Base-by-base conservation (phyloP, 2,797 vertebrate species). In the Gambusia yucatana region DNA sequence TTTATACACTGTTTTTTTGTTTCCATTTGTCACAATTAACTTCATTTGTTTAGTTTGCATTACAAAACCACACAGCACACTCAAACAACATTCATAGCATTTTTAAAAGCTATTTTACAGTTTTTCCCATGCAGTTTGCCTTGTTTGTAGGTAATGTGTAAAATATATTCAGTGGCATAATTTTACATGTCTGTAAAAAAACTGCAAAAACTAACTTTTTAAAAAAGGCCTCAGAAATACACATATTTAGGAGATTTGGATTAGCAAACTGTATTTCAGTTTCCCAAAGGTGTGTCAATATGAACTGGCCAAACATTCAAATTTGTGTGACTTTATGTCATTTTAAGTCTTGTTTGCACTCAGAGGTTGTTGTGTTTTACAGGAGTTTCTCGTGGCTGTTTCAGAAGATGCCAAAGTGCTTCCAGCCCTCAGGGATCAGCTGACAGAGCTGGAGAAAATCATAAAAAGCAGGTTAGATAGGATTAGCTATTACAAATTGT, bases 361-460 rank as follows among this genome's bases (percentile, higher is more conserved):
- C 4, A 71, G 28, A 47, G 33, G 50, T 41, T 44, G 10, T 69
- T 76, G 5, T 92, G 75, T 88, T 91, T 95, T 96, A 77, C 94
- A 99, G 98, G 98, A 99, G 89, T 97, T 99, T 94, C 96, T 97
- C 82, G 89, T 96, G 81, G 96, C 97, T n/a, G 98, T 98, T 79
- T 97, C 97, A 79, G 96, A 97, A 87, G 98, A 99, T 88, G 96
- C 97, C 74, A 96, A 96, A 89, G 93, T 93, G 82, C 96, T 97
- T 88, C 93, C 95, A 80, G 88, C 95, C n/a, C 96, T 99, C 81
- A 97, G 97, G 91, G 98, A 98, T 47, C 97, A 98, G 79, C 96
- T 99, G 36, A 93, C 96, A 14, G 96, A 97, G 78, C 81, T 99
- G 87, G 98, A 98, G 90, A 97, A 94, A 90, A 95, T 94, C 43